phyloP scores from a whole-genome alignment of 2,797 vertebrate species.

The Potorous gilbertii region DNA sequence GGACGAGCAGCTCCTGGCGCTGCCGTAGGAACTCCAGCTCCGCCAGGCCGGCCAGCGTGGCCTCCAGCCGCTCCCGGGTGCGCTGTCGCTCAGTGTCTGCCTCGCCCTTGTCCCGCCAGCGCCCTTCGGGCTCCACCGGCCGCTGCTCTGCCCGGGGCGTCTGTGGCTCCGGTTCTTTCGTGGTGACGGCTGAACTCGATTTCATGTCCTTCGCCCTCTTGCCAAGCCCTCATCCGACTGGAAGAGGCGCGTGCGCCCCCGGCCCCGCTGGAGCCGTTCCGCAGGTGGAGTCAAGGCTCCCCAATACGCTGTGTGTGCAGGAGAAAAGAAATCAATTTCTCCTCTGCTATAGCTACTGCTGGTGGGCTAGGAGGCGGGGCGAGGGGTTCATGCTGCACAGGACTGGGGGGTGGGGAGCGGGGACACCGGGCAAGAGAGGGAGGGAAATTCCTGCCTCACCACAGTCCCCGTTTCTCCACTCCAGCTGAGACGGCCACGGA shows the following conservation, averaged over 20 bases:
- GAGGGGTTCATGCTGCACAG: background rate
- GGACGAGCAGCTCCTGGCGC: conserved; percentile 91
- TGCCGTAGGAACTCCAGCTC: conserved; percentile 92
- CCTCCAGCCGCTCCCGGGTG: conserved; percentile 91
- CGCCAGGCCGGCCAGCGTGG: conserved; percentile 90
- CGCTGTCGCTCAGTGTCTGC: conserved; percentile 86
- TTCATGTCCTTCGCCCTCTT: conserved; percentile 69
- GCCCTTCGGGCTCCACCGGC: conserved; percentile 73
- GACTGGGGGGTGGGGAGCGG: background rate
- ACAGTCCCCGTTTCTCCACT: background rate
- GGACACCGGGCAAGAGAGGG: background rate
- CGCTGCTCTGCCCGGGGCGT: conserved; percentile 68
- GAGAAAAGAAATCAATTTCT: background rate
- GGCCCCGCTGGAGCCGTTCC: conserved; percentile 38
- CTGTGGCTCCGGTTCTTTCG: conserved; percentile 57
- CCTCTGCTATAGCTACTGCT: background rate
- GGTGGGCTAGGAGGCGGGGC: background rate
- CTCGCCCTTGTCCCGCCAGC: conserved; percentile 81
- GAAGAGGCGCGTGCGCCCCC: conserved; percentile 23
- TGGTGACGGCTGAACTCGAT: conserved; percentile 43
- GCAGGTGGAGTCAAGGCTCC: conserved; percentile 47
- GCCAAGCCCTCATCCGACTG: conserved; percentile 12
- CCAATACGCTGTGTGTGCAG: conserved; percentile 15
- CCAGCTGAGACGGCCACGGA: background rate
- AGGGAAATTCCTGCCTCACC: background rate